Evolutionary conservation across 2,797 vertebrate genomes (phyloP).

Genomic region (Enteromius fasciolatus): DNA sequence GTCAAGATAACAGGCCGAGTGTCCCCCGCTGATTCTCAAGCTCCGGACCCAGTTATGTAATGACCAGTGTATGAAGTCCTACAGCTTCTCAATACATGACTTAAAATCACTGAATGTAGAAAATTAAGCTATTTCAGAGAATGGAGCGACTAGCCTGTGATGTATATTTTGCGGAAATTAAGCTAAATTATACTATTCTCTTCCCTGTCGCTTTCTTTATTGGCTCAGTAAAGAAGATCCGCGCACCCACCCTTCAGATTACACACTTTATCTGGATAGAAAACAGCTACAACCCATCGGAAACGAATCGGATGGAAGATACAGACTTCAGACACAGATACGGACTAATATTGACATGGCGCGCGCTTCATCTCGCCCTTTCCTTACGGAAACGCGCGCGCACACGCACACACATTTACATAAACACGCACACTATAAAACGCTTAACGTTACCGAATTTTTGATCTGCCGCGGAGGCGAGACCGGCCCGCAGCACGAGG

Average conservation of each 20-base stretch:
- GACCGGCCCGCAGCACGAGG: slow-evolving; percentile 40
- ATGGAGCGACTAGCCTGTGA: not conserved
- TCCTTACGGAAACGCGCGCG: not conserved
- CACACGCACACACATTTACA: slow-evolving; percentile 4
- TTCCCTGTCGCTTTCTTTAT: not conserved
- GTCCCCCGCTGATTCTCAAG: not conserved
- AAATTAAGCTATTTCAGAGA: not conserved
- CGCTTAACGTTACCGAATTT: slow-evolving; percentile 67
- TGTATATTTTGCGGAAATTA: not conserved
- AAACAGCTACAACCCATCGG: not conserved
- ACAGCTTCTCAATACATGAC: not conserved
- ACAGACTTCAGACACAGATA: not conserved
- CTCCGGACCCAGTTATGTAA: slow-evolving; percentile 35
- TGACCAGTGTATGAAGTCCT: slow-evolving; percentile 4
- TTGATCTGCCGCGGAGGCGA: slow-evolving; percentile 56
- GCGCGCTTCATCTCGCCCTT: slow-evolving; percentile 22
- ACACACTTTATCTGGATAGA: not conserved
- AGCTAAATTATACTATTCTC: not conserved
- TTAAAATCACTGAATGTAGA: not conserved
- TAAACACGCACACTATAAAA: not conserved
- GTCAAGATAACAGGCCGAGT: slow-evolving; percentile 6
- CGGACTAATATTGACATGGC: slow-evolving; percentile 2
- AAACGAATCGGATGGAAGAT: not conserved
- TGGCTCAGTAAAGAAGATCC: not conserved
- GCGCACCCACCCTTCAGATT: not conserved